These are phyloP conservation scores for Dicyrtomina minuta DNA, from an alignment of 2,888 invertebrate species.

Conservation along the genomic window DNA sequence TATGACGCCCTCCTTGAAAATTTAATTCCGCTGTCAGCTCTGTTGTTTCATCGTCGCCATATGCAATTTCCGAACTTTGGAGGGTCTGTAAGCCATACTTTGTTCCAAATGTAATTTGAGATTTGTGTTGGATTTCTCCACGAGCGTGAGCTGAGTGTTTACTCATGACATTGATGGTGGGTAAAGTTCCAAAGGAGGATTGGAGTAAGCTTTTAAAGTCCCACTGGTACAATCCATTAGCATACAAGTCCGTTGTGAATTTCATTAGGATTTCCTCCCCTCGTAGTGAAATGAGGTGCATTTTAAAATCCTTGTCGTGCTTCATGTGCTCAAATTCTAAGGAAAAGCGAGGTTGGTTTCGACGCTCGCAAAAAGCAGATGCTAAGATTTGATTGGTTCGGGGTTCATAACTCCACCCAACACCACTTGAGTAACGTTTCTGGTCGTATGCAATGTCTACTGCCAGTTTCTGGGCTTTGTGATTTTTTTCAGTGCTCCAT, in stretches of 20 bases:
- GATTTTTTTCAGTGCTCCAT: slow-evolving; percentile 33
- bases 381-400: neutral
- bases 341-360: slow-evolving; percentile 18
- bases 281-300: neutral
- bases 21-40: slow-evolving; percentile 3
- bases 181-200: slow-evolving; percentile 20
- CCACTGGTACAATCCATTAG: slow-evolving; percentile 17
- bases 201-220: slow-evolving; percentile 10
- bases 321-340: slow-evolving; percentile 23
- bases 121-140: slow-evolving; percentile 11
- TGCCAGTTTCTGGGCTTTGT: slow-evolving; percentile 18
- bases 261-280: slow-evolving; percentile 16
- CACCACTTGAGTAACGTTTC: slow-evolving; percentile 6
- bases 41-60: neutral
- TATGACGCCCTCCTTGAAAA: slow-evolving; percentile 4
- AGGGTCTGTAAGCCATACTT: neutral
- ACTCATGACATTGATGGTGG: slow-evolving; percentile 18
- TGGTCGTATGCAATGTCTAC: neutral
- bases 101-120: slow-evolving; percentile 2
- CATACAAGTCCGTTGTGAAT: slow-evolving; percentile 11
- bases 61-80: neutral
- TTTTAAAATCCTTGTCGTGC: neutral
- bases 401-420: slow-evolving; percentile 9
- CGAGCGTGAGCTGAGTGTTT: neutral
- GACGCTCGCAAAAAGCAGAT: slow-evolving; percentile 8